These are phyloP conservation scores for Paramuricea clavata DNA, from an alignment of 92 coral and sea anemone species.

Conservation along the genomic window DNA sequence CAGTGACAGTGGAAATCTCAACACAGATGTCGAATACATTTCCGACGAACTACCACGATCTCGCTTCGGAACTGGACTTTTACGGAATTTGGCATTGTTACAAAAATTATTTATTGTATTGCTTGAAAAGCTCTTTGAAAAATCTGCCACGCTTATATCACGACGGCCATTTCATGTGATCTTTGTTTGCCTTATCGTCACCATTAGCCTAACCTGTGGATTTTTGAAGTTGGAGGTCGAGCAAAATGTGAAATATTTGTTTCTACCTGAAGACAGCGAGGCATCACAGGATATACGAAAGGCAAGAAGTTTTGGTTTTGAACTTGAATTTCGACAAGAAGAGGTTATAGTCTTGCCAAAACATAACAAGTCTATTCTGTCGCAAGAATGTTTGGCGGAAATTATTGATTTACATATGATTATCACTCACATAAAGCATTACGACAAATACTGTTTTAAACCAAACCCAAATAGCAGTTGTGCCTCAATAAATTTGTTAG, in stretches of 20 bases:
- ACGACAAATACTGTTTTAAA: too few relatives aligned
- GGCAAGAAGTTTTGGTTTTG: conserved; percentile 4
- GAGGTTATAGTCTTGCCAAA: conserved; percentile 15
- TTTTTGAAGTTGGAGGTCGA: too few relatives aligned
- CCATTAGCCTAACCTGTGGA: conserved; percentile 5
- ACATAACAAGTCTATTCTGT: too few relatives aligned
- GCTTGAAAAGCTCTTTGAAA: conserved; percentile 5
- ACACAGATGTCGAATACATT: too few relatives aligned
- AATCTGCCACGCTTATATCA: background rate
- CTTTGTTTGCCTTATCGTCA: background rate
- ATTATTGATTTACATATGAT: too few relatives aligned
- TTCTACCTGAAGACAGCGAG: conserved; percentile 27
- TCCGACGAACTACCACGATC: too few relatives aligned
- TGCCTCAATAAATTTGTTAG: too few relatives aligned
- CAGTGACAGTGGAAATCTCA: too few relatives aligned
- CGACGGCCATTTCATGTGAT: background rate
- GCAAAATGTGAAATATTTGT: too few relatives aligned
- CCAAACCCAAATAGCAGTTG: background rate
- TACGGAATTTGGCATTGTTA: background rate
- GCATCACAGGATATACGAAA: conserved; percentile 8
- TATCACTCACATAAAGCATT: background rate
- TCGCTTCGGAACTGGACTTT: background rate
- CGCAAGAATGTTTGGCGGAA: too few relatives aligned
- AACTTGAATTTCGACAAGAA: too few relatives aligned
- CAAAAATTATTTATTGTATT: background rate